phyloP scores from a whole-genome alignment of 2,113 vertebrate species.

The Callionymus lyra region DNA sequence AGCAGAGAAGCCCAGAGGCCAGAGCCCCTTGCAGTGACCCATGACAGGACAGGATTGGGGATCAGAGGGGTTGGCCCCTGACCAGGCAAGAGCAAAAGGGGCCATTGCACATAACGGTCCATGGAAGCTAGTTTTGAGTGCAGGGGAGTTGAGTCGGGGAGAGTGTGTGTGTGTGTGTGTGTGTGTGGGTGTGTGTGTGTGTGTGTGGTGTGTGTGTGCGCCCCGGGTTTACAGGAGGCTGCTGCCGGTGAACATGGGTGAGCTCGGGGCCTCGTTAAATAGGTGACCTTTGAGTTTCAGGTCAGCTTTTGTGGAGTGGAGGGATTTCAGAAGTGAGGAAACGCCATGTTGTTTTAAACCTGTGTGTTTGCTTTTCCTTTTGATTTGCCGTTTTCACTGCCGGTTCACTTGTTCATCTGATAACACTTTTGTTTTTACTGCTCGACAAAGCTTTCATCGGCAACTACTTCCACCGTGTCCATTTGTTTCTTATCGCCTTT shows the following conservation, averaged over 20 bases:
- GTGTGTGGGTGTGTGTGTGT: not conserved
- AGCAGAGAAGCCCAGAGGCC: constrained; percentile 65
- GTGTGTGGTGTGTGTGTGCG: constrained; percentile 18
- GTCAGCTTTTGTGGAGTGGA: constrained; percentile 53
- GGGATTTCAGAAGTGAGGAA: constrained; percentile 55
- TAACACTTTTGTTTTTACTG: no score
- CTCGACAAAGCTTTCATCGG: no score
- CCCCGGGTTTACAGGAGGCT: constrained; percentile 64
- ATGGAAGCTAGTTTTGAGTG: constrained; percentile 32
- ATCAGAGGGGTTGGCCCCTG: constrained; percentile 76
- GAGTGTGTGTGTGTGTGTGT: constrained; percentile 14
- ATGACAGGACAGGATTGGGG: constrained; percentile 78
- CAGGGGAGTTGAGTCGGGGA: constrained; percentile 4
- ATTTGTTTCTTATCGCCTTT: no score
- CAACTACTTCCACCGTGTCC: no score
- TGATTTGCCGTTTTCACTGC: constrained; percentile 45
- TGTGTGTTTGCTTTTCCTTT: constrained; percentile 59
- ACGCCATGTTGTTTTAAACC: constrained; percentile 48
- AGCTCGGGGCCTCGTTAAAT: constrained; percentile 59
- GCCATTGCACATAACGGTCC: constrained; percentile 64
- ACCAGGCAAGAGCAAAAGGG: constrained; percentile 53
- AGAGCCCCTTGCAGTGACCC: constrained; percentile 83
- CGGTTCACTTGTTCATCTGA: not conserved
- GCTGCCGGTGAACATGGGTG: constrained; percentile 54
- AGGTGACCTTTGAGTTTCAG: constrained; percentile 46